Evolutionary conservation across 2,888 invertebrate genomes (phyloP), one percentile per base, ranked within the genome.

Genomic region (Dyspetes luteomarginatus): DNA sequence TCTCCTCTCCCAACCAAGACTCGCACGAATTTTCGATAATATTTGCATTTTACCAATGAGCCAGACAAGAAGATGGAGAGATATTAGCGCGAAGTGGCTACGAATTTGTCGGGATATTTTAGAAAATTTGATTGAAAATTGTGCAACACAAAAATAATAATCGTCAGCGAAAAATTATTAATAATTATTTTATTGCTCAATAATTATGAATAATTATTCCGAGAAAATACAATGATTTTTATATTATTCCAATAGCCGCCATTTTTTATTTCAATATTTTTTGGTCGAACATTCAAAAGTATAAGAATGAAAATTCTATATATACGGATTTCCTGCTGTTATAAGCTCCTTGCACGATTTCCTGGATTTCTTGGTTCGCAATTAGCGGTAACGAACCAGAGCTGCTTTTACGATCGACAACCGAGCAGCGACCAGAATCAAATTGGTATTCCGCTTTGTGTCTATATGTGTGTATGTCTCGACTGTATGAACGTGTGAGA

Each of bases 31-130:
- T 9, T 26, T 67, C 58, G 36, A 75, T 50, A 67, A 75, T 67
- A 75, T 75, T 75, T 75, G 65, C 45, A 56, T 65, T 65, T 65
- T n/a, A 28, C 36, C 36, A 36, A 36, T 36, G 36, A 36, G 36
- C 36, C 36, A 12, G 36, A 36, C 36, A 2, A 36, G 36, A 36
- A 36, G 12, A 36, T 36, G 12, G 36, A 36, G 36, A 36, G 36
- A 36, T 5, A 36, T 36, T 36, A 12, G 3, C n/a, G n/a, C n/a
- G n/a, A n/a, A n/a, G n/a, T n/a, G n/a, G n/a, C n/a, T 2, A 2
- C 2, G 36, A 36, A 12, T 9, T 36, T 36, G 5, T 36, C 12
- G 3, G 12, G 12, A 12, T 9, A 36, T 9, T 36, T 36, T 12
- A 36, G 0, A 36, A 36, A 36, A 36, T 36, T 1, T 2, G 1